Evolutionary conservation across 64 coral and sea anemone species (phyloP), one percentile per base, ranked within the genome.

Genomic region (Catalaphyllia jardinei): DNA sequence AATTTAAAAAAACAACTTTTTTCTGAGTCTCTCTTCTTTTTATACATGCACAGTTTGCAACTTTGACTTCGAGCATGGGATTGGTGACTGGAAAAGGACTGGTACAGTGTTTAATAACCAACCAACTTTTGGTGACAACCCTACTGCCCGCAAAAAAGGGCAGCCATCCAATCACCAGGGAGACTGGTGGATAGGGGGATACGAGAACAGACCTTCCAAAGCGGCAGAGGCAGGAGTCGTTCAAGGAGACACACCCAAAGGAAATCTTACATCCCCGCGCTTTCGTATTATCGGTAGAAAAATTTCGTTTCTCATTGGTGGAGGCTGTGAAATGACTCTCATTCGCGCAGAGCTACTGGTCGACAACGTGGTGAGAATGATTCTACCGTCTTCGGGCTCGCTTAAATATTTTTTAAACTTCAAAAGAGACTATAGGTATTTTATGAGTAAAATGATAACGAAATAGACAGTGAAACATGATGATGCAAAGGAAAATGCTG

Each of bases 261-360:
- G 90, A 52, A 86, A 74, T 22, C 83, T 92, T 2, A 92, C 82
- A 30, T 92, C 90, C 4, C 60, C 73, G 9, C 22, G 57, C 24
- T 92, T 92, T 52, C 60, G 55, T 15, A 92, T 92, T 19, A 55
- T 9, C 8, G 90, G 90, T 13, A 87, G 31, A 1, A 69, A 57
- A 3, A 84, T 92, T 13, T 87, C 90, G 52, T 92, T 86, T 71
- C 61, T 92, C 24, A 79, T 92, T 65, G 90, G 90, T 63, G 90
- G 90, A 20, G 90, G 90, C 17, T 92, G 90, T 71, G 74, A 87
- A 7, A 24, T 80, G 29, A 79, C 8, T 8, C 12, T 5, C 0
- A 60, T 79, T 12, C 91, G 91, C 2, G 91, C 38, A 18, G 91
- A 92, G 62, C 75, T 92, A 12, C 8, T 92, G 57, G 51, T 92